Evolutionary conservation across 2,113 vertebrate species (phyloP).

Genomic region (Istiophorus platypterus): DNA sequence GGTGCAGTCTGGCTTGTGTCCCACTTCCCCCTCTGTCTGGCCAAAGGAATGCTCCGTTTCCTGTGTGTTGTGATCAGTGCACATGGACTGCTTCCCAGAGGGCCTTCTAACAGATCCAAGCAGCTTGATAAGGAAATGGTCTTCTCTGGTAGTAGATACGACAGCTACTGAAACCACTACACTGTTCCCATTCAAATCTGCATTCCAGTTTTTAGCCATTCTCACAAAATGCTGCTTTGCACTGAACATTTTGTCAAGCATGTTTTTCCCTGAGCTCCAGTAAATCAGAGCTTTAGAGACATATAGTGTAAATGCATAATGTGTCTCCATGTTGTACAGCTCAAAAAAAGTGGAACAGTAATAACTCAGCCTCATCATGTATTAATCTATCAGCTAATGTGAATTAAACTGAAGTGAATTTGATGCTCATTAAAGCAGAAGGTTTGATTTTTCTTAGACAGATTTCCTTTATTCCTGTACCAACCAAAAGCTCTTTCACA

Average conservation of each 20-base stretch:
- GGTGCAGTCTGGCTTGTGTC: constrained; percentile 29
- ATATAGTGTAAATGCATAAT: neutral
- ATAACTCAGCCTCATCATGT: neutral
- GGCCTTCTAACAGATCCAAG: constrained; percentile 26
- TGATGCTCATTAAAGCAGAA: neutral
- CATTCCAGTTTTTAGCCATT: neutral
- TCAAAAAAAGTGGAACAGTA: neutral
- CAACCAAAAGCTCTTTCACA: neutral
- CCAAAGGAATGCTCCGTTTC: constrained; percentile 70
- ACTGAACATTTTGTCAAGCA: neutral
- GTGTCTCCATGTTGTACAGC: too few species aligned
- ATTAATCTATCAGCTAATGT: neutral
- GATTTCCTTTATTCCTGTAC: neutral
- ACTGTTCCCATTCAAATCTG: neutral
- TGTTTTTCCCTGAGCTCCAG: neutral
- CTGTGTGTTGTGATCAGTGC: constrained; percentile 64
- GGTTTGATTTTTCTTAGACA: neutral
- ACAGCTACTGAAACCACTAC: constrained; percentile 16
- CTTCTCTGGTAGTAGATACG: neutral
- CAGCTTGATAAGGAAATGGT: constrained; percentile 37
- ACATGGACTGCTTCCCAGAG: constrained; percentile 14
- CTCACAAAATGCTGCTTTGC: neutral
- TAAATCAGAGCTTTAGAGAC: neutral
- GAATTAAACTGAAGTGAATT: neutral
- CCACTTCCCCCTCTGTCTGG: constrained; percentile 51